Conservation (phyloP, 2,113 vertebrate species). For the Salvelinus sp. region DNA sequence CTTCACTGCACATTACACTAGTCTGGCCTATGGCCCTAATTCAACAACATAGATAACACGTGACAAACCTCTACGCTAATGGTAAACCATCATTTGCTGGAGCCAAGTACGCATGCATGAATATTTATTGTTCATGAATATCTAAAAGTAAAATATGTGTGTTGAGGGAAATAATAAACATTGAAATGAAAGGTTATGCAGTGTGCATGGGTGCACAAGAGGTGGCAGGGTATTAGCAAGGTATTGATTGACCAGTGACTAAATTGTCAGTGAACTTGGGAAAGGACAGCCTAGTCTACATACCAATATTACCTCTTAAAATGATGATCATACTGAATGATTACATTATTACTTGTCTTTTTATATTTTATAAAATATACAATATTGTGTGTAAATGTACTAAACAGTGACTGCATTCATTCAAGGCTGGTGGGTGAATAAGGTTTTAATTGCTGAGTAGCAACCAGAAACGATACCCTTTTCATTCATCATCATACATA, state of each 20-base stretch:
- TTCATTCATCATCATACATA: constrained; percentile 10
- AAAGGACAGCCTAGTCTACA: neutral
- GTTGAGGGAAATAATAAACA: neutral
- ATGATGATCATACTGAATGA: no score
- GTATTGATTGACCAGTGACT: neutral
- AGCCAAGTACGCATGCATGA: neutral
- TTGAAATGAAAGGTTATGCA: neutral
- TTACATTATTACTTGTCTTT: no score
- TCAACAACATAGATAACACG: neutral
- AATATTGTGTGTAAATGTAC: neutral
- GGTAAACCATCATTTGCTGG: neutral
- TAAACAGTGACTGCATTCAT: constrained; percentile 30
- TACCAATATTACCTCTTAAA: no score
- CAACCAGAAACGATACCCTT: constrained; percentile 26
- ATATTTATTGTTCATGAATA: neutral
- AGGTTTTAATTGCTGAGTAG: constrained; percentile 23
- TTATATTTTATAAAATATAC: neutral
- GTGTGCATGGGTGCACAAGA: neutral
- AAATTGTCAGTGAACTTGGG: neutral
- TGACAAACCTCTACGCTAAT: neutral
- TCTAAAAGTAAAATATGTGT: neutral
- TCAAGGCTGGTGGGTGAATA: constrained; percentile 24
- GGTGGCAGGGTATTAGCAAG: neutral
- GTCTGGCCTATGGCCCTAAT: neutral
- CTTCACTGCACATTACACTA: neutral